These are phyloP conservation scores for Diceros bicornis DNA, from an alignment of 2,797 vertebrate genomes.

Conservation along the genomic window DNA sequence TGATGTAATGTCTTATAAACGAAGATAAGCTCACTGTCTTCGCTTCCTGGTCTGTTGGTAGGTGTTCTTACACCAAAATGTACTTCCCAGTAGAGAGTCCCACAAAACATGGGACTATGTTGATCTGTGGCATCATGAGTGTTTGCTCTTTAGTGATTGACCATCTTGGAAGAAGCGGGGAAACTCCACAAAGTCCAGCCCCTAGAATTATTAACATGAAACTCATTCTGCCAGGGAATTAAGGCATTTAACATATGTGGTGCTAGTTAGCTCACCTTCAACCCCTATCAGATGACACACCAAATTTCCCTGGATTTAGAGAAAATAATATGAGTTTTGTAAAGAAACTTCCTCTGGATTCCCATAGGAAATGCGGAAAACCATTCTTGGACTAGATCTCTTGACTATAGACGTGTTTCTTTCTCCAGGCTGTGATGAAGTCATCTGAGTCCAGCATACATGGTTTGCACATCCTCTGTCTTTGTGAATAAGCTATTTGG, in stretches of 20 bases:
- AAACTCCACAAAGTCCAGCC: neutral
- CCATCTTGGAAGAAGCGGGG: neutral
- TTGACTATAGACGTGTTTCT: conserved; percentile 19
- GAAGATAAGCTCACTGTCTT: neutral
- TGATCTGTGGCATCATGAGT: neutral
- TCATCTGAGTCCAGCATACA: neutral
- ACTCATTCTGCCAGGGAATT: conserved; percentile 7
- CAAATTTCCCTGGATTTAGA: neutral
- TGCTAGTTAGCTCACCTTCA: neutral
- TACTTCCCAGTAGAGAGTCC: neutral
- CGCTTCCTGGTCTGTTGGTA: neutral
- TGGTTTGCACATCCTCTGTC: neutral
- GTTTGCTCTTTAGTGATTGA: neutral
- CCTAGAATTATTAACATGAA: conserved; percentile 34
- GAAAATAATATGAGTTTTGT: conserved; percentile 48
- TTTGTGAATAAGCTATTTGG: conserved; percentile 44
- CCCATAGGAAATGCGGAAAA: conserved; percentile 66
- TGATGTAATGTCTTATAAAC: conserved; percentile 24
- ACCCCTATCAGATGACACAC: neutral
- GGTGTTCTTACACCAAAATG: neutral
- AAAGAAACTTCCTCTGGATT: conserved; percentile 53
- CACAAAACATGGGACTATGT: neutral
- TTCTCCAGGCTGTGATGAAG: neutral
- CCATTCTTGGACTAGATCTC: conserved; percentile 18
- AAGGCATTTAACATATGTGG: neutral